These are phyloP conservation scores for Catharus minimus DNA, from an alignment of 2,113 vertebrate genomes.

Conservation along the genomic window DNA sequence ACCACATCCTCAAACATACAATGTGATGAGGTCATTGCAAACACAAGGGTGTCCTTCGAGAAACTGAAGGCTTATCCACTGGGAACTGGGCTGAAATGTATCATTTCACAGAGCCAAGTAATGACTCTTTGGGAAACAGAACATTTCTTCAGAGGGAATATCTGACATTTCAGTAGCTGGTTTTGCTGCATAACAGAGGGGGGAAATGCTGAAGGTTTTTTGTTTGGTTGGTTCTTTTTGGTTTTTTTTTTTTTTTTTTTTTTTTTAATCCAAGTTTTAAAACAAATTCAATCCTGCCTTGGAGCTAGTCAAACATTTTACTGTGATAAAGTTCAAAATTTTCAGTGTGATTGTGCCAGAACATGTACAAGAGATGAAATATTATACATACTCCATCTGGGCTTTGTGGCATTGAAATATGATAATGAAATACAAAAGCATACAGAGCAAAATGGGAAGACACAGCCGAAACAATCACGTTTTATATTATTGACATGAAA, in stretches of 20 bases:
- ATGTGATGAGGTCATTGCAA: background rate
- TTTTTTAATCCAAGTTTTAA: background rate
- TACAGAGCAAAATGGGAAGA: constrained; percentile 8
- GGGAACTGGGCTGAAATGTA: background rate
- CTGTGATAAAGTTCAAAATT: background rate
- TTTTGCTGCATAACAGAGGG: background rate
- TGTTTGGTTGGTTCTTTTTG: too few relatives aligned
- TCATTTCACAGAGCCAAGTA: background rate
- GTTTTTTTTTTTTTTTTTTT: too few relatives aligned
- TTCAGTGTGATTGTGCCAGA: constrained; percentile 7
- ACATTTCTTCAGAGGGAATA: background rate
- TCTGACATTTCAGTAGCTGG: background rate
- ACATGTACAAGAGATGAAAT: background rate
- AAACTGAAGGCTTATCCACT: background rate
- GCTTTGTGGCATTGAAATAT: constrained; percentile 31
- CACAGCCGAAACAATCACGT: constrained; percentile 1
- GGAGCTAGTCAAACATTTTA: background rate
- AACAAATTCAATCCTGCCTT: background rate
- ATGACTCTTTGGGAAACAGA: background rate
- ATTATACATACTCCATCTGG: constrained; percentile 21
- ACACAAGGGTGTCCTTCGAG: constrained; percentile 5
- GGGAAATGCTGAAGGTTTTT: too few relatives aligned
- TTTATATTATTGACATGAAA: constrained; percentile 38
- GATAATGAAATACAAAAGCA: constrained; percentile 14
- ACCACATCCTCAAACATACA: background rate